Base-by-base conservation (phyloP, 2,113 vertebrate species). In the Paralichthys olivaceus region DNA sequence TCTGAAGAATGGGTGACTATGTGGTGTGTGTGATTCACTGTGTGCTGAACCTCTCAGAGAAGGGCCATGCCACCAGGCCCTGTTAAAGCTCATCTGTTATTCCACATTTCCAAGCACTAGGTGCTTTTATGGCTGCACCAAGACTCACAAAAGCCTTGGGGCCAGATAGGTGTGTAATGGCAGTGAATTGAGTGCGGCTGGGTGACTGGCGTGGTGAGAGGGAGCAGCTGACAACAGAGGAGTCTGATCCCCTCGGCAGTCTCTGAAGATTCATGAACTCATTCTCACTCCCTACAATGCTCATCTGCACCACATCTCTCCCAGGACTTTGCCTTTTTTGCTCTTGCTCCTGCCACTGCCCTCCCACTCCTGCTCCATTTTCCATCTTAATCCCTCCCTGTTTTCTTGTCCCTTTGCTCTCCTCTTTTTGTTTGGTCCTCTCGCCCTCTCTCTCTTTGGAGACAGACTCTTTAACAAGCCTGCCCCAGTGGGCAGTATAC, bases 401-500 rank as follows among this genome's bases (percentile, higher is more conserved):
- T 58, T 65, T 60, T 80, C 64, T 73, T 58, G 53, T 78, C 72
- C 54, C 56, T n/a, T 70, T 79, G 75, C 67, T 79, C 56, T 79
- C 40, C 78, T 79, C 75, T 77, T 80, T 87, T 84, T 86, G 76
- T 87, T 85, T 86, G 79, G 72, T 71, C 73, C 62, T 77, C 54
- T 79, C 58, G 62, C 64, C 65, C 58, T 37, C 29, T 22, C 61
- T 82, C 65, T 72, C 62, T 84, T 66, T 51, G 69, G 83, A 91
- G 86, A 88, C 90, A 90, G 87, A 89, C 87, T 80, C 79, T 93
- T 93, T 93, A 94, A 93, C 90, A 90, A 86, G 87, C 81, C 75
- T 90, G 90, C 79, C 88, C 90, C 72, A 92, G 86, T 87, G 90
- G 89, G 92, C 90, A 92, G 92, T 83, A 84, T 86, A 89, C 76